Base-by-base conservation (phyloP, 2,888 invertebrate genomes). In the Venusia cambrica region DNA sequence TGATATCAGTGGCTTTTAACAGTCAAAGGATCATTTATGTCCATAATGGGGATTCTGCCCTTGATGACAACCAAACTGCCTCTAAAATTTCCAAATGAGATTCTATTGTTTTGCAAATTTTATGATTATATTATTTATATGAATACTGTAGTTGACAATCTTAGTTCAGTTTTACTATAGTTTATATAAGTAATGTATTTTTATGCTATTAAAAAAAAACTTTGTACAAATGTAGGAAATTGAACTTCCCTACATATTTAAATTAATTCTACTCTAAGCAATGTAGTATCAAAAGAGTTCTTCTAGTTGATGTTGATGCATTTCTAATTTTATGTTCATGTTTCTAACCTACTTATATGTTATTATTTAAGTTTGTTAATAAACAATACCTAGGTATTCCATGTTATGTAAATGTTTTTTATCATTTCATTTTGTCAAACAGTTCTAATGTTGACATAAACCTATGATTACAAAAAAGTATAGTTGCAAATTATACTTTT, bases 11-110 rank as follows among this genome's bases (percentile, higher is more conserved):
- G n/a, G n/a, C n/a, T n/a, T n/a, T n/a, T n/a, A n/a, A n/a, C n/a
- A 6, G 2, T 17, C 2, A n/a, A 4, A 17, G n/a, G 6, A 4
- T 5, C 21, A 21, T 21, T 21, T n/a, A n/a, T 3, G 10, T 21
- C 11, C 11, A 21, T 11, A 21, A 2, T 5, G 10, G 11, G 11
- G 17, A 7, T 7, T 5, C 17, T 17, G 6, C n/a, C n/a, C n/a
- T 39, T 41, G 48, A n/a, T 46, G 40, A 47, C 13, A 48, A 60
- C 59, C 47, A 51, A 62, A 55, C 57, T 64, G 64, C 61, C 62
- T 65, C 58, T 46, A 38, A 31, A 43, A 39, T 59, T 50, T 59
- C 48, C 57, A 46, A 52, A 54, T 62, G 63, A 65, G 67, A 67
- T 68, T 66, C 49, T 55, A 34, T 54, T 48, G 45, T 22, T 48